phyloP scores from a whole-genome alignment of 2,888 invertebrate species.

The Drosophila fulvimacula region DNA sequence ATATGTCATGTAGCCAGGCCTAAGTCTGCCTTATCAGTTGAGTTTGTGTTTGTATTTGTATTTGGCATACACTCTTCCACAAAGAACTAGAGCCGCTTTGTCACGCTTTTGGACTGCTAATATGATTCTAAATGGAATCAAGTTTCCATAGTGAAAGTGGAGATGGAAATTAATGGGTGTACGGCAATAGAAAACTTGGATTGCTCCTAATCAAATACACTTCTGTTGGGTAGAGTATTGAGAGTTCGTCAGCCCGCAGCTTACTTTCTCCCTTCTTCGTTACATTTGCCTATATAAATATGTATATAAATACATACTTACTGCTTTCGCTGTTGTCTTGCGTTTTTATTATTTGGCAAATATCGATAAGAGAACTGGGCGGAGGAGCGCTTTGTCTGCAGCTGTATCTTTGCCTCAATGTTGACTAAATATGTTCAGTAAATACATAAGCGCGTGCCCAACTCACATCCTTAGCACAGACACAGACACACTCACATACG shows the following conservation, averaged over 20 bases:
- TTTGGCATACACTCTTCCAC: slow-evolving; percentile 11
- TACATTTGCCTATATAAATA: slow-evolving; percentile 1
- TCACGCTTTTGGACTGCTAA: background rate
- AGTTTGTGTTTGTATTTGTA: slow-evolving; percentile 8
- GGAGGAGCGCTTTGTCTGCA: slow-evolving; percentile 1
- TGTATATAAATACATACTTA: slow-evolving; percentile 5
- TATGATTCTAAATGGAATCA: background rate
- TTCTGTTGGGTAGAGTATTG: background rate
- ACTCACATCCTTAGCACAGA: background rate
- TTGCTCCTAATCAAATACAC: background rate
- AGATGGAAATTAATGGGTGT: background rate
- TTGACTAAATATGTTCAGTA: slow-evolving; percentile 70
- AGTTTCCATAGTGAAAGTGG: background rate
- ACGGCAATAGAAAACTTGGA: background rate
- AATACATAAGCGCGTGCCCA: slow-evolving; percentile 39
- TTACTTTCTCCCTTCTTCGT: too few species aligned
- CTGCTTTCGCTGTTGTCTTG: slow-evolving; percentile 43
- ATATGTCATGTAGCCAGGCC: slow-evolving; percentile 26
- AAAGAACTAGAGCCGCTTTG: slow-evolving; percentile 1
- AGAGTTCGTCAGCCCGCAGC: background rate
- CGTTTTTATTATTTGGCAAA: slow-evolving; percentile 74
- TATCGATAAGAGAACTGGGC: slow-evolving; percentile 65
- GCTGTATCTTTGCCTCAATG: slow-evolving; percentile 44
- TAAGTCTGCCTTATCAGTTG: slow-evolving; percentile 49
- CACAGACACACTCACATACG: slow-evolving; percentile 31